Percentiles rank a stretch among this genome's conserved stretches.
Conservation (phyloP, 2,113 vertebrate species). For the Cygnus buccinator region DNA sequence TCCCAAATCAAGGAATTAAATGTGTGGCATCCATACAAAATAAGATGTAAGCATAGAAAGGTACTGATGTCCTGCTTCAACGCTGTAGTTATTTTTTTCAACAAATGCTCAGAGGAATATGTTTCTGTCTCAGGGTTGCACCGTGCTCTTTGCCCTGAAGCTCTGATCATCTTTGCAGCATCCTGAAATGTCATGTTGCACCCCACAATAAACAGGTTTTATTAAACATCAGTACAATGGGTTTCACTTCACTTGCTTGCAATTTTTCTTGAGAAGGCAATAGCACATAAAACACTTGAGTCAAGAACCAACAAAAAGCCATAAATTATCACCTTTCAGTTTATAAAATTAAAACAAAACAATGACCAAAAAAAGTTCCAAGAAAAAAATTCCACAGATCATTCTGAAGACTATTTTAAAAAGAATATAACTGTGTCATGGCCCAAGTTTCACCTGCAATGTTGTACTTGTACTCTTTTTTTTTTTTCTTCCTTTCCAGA, state of each 20-base stretch:
- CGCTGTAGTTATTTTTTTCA: not conserved
- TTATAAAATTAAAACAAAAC: not conserved
- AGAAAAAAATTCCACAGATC: not conserved
- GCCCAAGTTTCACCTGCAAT: not conserved
- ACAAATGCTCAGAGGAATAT: not conserved
- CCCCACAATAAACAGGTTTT: not conserved
- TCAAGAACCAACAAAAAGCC: not conserved
- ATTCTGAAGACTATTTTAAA: not conserved
- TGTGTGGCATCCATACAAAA: not conserved
- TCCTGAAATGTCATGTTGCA: not conserved
- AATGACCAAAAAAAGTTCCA: fast-evolving
- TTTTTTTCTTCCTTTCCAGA: not conserved
- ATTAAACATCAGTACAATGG: not conserved
- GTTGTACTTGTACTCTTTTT: not conserved
- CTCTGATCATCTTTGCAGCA: not conserved
- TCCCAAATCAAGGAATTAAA: not conserved
- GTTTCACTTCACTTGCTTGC: not conserved
- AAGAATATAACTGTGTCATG: not conserved
- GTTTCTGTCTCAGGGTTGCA: not conserved
- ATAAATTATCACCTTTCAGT: not conserved
- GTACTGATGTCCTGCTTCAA: not conserved
- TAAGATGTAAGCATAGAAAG: not conserved
- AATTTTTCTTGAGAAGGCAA: not conserved
- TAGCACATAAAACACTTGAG: not conserved
- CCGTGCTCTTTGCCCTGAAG: not conserved